Base-by-base conservation (phyloP, 2,888 invertebrate species). In the Plagodis pulveraria region DNA sequence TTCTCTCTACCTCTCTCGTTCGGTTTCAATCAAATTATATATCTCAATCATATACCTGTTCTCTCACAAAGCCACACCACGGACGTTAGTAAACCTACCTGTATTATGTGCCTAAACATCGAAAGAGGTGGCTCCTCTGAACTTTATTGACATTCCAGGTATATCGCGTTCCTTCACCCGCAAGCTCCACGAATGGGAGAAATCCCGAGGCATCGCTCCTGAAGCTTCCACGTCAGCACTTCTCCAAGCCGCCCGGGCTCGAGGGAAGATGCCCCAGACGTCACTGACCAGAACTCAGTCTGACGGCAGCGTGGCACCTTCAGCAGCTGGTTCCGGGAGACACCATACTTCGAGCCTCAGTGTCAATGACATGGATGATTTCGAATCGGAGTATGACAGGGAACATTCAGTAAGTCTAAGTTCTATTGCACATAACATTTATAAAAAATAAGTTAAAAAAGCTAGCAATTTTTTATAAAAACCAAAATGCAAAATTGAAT, bases 111-210 rank as follows among this genome's bases (percentile, higher is more conserved):
- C 22, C 22, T 22, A 22, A 22, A 22, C 22, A 22, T 22, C 4
- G 22, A 4, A 22, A 22, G 22, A 22, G 22, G 22, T 22, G 22
- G 22, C 4, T 22, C 22, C 2, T 22, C 22, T 22, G 22, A 22
- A 22, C 22, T 22, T 22, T 22, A 22, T 22, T n/a, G n/a, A 36
- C 11, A 33, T 8, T 73, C 73, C 61, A 93, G 93, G 95, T 8
- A 97, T 98, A 69, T 97, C 97, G 0, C 94, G 97, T 46, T 97
- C 97, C 70, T 98, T 98, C 83, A 97, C 98, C 0, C 95, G 96
- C 34, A 97, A 97, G 76, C 93, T 98, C 0, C 97, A 97, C 82
- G 98, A 98, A 81, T 98, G 98, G 98, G 97, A 97, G 80, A 97
- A 97, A 74, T 96, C 97, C n/a, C 93, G 95, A 61, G 97, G 97